These are phyloP conservation scores for Corbicula japonica DNA, from an alignment of 2,888 invertebrate genomes.

Conservation along the genomic window DNA sequence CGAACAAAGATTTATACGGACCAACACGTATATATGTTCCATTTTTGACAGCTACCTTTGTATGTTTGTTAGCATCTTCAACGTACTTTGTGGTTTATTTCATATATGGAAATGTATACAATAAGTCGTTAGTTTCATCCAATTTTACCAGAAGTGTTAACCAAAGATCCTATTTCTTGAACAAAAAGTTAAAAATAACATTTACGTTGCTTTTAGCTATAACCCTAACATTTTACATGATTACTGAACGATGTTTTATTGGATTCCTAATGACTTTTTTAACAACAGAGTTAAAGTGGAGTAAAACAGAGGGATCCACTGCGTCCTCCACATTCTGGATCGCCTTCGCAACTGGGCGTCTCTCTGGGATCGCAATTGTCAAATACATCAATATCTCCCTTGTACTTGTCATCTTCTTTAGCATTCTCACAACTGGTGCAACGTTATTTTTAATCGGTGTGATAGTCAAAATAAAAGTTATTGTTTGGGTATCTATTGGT, in stretches of 20 bases:
- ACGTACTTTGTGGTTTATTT: too few species aligned
- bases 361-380: constrained; percentile 68
- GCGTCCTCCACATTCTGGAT: constrained; percentile 47
- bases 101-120: constrained; percentile 42
- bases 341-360: constrained; percentile 48
- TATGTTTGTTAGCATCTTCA: too few species aligned
- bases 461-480: too few species aligned
- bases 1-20: too few species aligned
- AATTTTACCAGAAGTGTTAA: constrained; percentile 59
- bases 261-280: constrained; percentile 54
- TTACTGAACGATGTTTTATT: constrained; percentile 63
- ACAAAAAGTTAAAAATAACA: constrained; percentile 39
- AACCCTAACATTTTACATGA: constrained; percentile 70
- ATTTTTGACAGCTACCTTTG: too few species aligned
- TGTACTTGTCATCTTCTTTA: constrained; percentile 56
- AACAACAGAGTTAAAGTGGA: constrained; percentile 38
- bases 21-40: constrained; percentile 52
- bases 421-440: constrained; percentile 53
- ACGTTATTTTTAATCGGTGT: too few species aligned
- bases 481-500: constrained; percentile 63
- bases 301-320: constrained; percentile 32
- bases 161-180: constrained; percentile 25
- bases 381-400: constrained; percentile 73
- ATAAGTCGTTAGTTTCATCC: constrained; percentile 57
- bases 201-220: constrained; percentile 48